Evolutionary conservation across 2,888 invertebrate genomes (phyloP), one percentile per base, ranked within the genome.

Genomic region (Chirona hameri): DNA sequence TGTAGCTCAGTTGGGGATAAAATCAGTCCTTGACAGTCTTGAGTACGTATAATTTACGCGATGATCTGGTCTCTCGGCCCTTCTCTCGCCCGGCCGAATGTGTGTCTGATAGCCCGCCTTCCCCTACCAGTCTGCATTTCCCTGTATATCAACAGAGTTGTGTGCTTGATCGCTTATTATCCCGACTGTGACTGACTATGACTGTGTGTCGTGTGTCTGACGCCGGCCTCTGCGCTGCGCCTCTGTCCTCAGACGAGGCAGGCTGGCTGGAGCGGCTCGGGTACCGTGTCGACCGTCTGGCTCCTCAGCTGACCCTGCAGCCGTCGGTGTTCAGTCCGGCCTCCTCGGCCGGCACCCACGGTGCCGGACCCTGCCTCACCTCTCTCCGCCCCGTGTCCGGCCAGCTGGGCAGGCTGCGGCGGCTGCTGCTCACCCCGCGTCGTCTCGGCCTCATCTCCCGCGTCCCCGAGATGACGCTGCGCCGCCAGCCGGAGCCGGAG

Each of bases 181-280:
- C n/a, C n/a, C n/a, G n/a, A n/a, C n/a, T n/a, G n/a, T n/a, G n/a
- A n/a, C n/a, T n/a, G n/a, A n/a, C n/a, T n/a, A n/a, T n/a, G n/a
- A n/a, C n/a, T n/a, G n/a, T n/a, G n/a, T n/a, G n/a, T n/a, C n/a
- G n/a, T n/a, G n/a, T n/a, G n/a, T n/a, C n/a, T n/a, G n/a, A n/a
- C n/a, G n/a, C n/a, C n/a, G n/a, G n/a, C n/a, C n/a, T n/a, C n/a
- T n/a, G n/a, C n/a, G n/a, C n/a, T n/a, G n/a, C n/a, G 7, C n/a
- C 39, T n/a, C 39, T 27, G 29, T 15, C 39, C 1, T 14, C 81
- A 65, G 60, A 81, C 81, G 69, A 81, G 57, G 81, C 29, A 5
- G 92, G 93, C 83, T 97, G 97, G 97, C 89, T 98, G 87, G 90
- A 91, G 82, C 91, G 93, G 82, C 91, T 97, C 81, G 97, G 97